phyloP scores from a whole-genome alignment of 2,797 vertebrate genomes.

The Lagorchestes hirsutus region DNA sequence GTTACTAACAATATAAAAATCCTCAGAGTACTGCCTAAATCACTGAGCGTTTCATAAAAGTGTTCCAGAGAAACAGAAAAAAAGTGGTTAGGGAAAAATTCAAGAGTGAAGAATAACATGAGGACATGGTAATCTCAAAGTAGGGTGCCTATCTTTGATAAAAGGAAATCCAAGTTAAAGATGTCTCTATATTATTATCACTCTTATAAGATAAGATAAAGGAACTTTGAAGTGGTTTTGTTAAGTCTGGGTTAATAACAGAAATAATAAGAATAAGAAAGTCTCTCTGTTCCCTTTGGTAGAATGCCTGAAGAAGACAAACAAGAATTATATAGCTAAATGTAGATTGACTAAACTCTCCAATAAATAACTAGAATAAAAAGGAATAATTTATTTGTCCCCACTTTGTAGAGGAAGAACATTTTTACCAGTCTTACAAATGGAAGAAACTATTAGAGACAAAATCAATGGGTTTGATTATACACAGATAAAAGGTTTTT shows the following conservation, averaged over 20 bases:
- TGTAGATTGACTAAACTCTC: not conserved
- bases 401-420: not conserved
- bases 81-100: not conserved
- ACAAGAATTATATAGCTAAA: not conserved
- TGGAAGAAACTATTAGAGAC: conserved; percentile 1
- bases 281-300: not conserved
- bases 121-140: not conserved
- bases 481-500: not conserved
- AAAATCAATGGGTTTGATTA: conserved; percentile 5
- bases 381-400: not conserved
- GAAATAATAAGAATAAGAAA: not conserved
- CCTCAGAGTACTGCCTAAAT: not conserved
- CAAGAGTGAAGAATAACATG: not conserved
- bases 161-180: not conserved
- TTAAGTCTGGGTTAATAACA: not conserved
- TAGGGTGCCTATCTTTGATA: not conserved
- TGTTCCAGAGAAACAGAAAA: not conserved
- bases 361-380: not conserved
- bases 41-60: not conserved
- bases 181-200: not conserved
- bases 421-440: conserved; percentile 4
- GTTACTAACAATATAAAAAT: not conserved
- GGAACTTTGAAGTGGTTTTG: not conserved
- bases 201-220: not conserved
- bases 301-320: not conserved